phyloP scores from a whole-genome alignment of 2,113 vertebrate species.

The Cyrtonyx montezumae region DNA sequence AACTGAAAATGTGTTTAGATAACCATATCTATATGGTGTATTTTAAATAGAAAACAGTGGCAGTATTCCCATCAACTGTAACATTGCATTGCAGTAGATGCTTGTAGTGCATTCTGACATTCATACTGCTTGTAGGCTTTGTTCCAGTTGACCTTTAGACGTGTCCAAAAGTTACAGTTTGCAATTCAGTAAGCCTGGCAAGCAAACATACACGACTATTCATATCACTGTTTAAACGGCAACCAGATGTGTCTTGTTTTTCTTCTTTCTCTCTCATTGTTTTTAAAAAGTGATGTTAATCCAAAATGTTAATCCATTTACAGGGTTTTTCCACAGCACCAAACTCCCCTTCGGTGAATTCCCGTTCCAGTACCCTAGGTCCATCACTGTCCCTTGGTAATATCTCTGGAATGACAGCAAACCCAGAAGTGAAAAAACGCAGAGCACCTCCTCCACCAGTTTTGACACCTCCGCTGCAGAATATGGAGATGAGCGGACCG shows the following conservation, averaged over 20 bases:
- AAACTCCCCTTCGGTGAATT: conserved; percentile 74
- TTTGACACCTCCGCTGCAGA: neutral
- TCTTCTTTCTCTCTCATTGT: conserved; percentile 47
- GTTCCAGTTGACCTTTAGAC: conserved; percentile 57
- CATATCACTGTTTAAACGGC: conserved; percentile 42
- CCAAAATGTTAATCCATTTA: conserved; percentile 32
- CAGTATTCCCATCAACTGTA: neutral
- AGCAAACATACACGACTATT: conserved; percentile 15
- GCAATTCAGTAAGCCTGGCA: conserved; percentile 50
- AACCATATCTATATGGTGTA: neutral
- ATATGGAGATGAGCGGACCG: neutral
- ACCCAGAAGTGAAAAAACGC: conserved; percentile 87
- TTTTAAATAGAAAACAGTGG: neutral
- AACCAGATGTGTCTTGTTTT: conserved; percentile 55
- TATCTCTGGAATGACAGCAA: conserved; percentile 83
- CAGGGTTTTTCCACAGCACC: conserved; percentile 82
- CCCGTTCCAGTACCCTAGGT: conserved; percentile 79
- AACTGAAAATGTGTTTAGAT: neutral
- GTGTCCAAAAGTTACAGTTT: conserved; percentile 52
- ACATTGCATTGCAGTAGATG: neutral
- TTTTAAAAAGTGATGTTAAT: conserved; percentile 43
- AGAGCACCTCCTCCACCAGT: conserved; percentile 86
- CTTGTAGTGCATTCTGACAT: neutral
- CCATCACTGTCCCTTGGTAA: conserved; percentile 88
- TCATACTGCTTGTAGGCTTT: conserved; percentile 17